A percentile compares a stretch with the other conserved stretches of the same genome.
Conservation (phyloP, 2,797 vertebrate species). For the Eurystomus glaucurus region DNA sequence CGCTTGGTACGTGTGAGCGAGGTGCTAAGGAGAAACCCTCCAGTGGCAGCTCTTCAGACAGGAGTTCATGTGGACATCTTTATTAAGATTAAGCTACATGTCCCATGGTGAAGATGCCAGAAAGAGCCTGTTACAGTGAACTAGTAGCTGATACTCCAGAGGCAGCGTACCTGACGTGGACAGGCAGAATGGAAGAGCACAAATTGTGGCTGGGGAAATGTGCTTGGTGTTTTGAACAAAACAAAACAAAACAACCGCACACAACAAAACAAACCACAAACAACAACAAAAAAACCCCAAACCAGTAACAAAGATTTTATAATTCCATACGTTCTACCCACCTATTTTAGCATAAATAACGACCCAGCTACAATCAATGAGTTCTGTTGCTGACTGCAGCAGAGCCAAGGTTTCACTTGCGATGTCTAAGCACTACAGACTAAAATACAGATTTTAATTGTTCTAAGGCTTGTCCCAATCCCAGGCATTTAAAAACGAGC, state of each 20-base stretch:
- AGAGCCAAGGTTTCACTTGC: background rate
- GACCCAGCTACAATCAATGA: background rate
- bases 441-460: background rate
- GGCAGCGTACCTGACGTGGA: rapidly evolving
- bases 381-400: background rate
- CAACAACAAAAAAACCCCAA: no score
- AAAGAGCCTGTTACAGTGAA: background rate
- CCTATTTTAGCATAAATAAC: background rate
- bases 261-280: background rate
- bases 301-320: background rate
- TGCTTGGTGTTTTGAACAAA: background rate
- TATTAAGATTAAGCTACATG: background rate
- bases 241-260: background rate
- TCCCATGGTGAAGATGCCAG: background rate
- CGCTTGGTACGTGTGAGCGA: rapidly evolving
- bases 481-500: background rate
- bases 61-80: background rate
- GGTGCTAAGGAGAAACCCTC: background rate
- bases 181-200: background rate
- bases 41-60: background rate
- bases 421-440: background rate
- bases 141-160: rapidly evolving
- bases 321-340: background rate
- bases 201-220: rapidly evolving
- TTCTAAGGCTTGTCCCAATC: background rate